Conservation (phyloP, 92 coral and sea anemone species). For the Anthopleura xanthogrammica region DNA sequence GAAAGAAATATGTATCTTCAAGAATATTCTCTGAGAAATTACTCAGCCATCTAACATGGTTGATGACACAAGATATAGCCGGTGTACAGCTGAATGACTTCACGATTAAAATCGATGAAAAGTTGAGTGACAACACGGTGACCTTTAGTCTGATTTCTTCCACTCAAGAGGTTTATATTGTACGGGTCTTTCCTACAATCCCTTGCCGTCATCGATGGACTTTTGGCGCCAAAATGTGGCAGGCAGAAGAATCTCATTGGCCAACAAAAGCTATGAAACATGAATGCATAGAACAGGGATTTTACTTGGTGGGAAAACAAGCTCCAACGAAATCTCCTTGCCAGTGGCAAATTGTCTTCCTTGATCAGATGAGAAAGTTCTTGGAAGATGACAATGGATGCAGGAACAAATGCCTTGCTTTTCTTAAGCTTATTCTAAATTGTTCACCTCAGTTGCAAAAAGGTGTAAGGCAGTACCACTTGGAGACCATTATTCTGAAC, state of each 20-base stretch:
- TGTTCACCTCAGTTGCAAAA: constrained; percentile 29
- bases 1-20: constrained; percentile 64
- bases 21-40: constrained; percentile 52
- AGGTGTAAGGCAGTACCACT: constrained; percentile 41
- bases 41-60: constrained; percentile 37
- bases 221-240: constrained; percentile 75
- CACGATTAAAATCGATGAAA: constrained; percentile 25
- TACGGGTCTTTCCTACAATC: constrained; percentile 61
- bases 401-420: constrained; percentile 53
- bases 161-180: constrained; percentile 22
- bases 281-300: constrained; percentile 42
- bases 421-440: constrained; percentile 47
- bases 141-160: constrained; percentile 42
- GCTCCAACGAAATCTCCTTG: constrained; percentile 63
- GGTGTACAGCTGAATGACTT: constrained; percentile 6
- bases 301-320: constrained; percentile 56
- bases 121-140: constrained; percentile 42
- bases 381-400: constrained; percentile 46
- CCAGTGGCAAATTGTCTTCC: constrained; percentile 72
- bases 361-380: constrained; percentile 48
- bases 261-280: constrained; percentile 51
- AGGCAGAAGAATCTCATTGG: constrained; percentile 62
- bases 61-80: constrained; percentile 4
- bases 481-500: constrained; percentile 48
- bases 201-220: constrained; percentile 68